Evolutionary conservation across 1,140 invertebrate genomes (phyloP), one percentile per base, ranked within the genome.

Genomic region (Adelges cooleyi): DNA sequence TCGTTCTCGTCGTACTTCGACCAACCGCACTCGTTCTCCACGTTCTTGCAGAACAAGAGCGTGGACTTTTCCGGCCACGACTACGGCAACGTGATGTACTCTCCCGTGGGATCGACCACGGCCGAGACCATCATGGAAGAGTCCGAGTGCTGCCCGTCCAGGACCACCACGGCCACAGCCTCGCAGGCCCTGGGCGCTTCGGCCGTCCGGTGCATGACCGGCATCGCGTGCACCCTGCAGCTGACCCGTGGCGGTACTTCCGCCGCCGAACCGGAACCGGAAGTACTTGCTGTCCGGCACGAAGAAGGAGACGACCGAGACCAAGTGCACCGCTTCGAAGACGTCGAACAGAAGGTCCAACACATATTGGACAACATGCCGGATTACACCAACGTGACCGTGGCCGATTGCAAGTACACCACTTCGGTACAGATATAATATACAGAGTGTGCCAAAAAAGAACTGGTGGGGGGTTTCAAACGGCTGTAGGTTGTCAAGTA

Each of bases 111-210:
- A 1, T 48, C 42, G 0, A 46, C 56, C 1, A 29, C 56, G 23
- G 56, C 56, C 2, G 56, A 62, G 8, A 62, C 56, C 13, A 62
- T 62, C 42, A 62, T 62, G 23, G 56, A 62, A 8, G 56, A 62
- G 33, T 29, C 15, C 1, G 56, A 62, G 33, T 3, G 13, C 2
- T 42, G 23, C 10, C 25, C 4, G n/a, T 18, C n/a, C 1, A 5
- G 5, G 5, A 10, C 9, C 4, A 40, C 42, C 15, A 23, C 8
- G 10, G 27, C n/a, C 1, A 62, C 22, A n/a, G 40, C 11, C 13
- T 29, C 56, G 3, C 56, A 13, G 10, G 22, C 42, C 0, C 27
- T 62, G 6, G 56, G 56, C 3, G 42, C 20, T 4, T 62, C 56
- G 0, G 42, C 56, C 25, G 18, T 62, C 6, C 22, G 40, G 17